Base-by-base conservation (phyloP, 2,888 invertebrate genomes). In the Callosobruchus maculatus region DNA sequence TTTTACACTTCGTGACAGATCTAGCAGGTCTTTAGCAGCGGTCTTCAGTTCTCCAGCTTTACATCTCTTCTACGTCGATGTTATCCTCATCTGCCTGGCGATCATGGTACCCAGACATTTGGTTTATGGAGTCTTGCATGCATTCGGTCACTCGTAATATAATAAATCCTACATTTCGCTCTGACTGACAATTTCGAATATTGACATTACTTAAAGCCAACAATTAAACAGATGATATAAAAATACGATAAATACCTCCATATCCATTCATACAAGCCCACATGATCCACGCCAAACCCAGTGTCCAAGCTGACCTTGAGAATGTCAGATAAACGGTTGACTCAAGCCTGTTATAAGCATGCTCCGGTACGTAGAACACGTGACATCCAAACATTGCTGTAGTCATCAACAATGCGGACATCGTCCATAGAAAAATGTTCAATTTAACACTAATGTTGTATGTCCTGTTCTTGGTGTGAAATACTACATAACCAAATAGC, bases 281-380 rank as follows among this genome's bases (percentile, higher is more conserved):
- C 70, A 90, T 86, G 1, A 90, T 84, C 90, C 90, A 90, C 22
- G 84, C 84, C 20, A 90, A 78, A 3, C 86, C 87, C 4, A 86
- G 71, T 0, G 86, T 85, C 90, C 90, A 90, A 26, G 85, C 85
- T 5, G 88, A 85, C 73, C 88, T 83, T 31, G 86, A 83, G 49
- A 88, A 78, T 0, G 87, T 83, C 70, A 88, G 82, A 79, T 88
- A 90, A 20, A 85, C 73, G 2, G 84, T 81, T 71, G 86, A 84
- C 78, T 84, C 85, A 72, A 82, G 74, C n/a, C 77, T 75, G 74
- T 86, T 82, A 76, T 86, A 87, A 0, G 79, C 78, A 73, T 86
- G 85, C 70, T 80, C 74, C 26, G 83, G 77, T 31, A 81, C 73
- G 75, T 85, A 83, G 71, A 86, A 85, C 66, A 77, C 77, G 72